phyloP scores from a whole-genome alignment of 1,140 invertebrate species.

The Globodera ellingtonae region DNA sequence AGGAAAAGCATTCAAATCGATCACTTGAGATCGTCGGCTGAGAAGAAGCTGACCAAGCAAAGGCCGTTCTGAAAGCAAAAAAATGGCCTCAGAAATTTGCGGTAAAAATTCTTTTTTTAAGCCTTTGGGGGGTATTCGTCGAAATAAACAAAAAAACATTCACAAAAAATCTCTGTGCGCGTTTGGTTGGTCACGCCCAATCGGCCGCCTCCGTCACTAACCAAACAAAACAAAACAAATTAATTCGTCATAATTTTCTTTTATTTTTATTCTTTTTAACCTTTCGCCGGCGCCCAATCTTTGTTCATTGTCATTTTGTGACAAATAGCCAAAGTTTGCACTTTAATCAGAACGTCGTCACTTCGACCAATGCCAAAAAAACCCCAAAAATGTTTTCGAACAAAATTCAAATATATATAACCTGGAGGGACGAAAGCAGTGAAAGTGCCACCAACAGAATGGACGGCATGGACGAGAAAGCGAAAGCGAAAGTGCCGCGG shows the following conservation, averaged over 20 bases:
- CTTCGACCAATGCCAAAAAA: too few species aligned
- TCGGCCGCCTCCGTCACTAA: neutral
- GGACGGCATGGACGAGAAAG: neutral
- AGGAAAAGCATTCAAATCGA: conserved; percentile 33
- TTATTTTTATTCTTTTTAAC: too few species aligned
- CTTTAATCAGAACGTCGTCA: too few species aligned
- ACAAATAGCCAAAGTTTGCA: too few species aligned
- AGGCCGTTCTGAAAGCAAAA: conserved; percentile 32
- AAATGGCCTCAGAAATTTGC: neutral
- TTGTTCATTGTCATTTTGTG: too few species aligned
- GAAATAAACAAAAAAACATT: neutral
- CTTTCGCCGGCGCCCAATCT: too few species aligned
- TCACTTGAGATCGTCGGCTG: conserved; percentile 61
- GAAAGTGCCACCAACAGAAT: neutral
- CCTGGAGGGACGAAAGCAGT: neutral
- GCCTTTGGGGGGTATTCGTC: neutral
- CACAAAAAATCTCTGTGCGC: too few species aligned
- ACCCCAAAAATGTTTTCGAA: too few species aligned
- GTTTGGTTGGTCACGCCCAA: neutral
- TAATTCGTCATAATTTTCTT: too few species aligned
- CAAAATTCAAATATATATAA: neutral
- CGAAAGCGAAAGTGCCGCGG: neutral
- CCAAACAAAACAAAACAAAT: too few species aligned
- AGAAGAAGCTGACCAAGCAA: conserved; percentile 54
- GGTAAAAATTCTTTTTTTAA: neutral